These are phyloP conservation scores for Hoplodrina blanda DNA, from an alignment of 2,888 invertebrate genomes.

Conservation along the genomic window DNA sequence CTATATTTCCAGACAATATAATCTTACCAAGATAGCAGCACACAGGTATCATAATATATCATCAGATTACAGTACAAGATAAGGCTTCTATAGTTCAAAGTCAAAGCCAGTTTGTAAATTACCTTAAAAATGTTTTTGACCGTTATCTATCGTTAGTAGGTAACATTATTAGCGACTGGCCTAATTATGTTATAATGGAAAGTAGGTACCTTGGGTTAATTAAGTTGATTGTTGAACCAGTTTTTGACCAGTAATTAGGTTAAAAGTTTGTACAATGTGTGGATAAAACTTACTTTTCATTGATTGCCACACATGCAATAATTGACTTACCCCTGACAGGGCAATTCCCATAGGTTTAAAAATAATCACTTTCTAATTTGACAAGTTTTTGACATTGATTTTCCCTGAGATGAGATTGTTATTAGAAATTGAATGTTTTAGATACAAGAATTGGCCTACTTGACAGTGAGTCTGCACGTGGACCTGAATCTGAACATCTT, in stretches of 20 bases:
- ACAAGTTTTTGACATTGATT: no score
- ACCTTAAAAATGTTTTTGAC: neutral
- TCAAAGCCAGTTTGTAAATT: conserved; percentile 12
- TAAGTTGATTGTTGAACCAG: conserved; percentile 34
- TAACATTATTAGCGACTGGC: conserved; percentile 7
- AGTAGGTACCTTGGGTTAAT: conserved; percentile 31
- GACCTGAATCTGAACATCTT: no score
- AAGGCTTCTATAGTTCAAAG: conserved; percentile 34
- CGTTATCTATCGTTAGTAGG: conserved; percentile 4
- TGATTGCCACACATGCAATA: neutral
- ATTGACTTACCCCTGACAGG: neutral
- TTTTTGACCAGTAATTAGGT: conserved; percentile 38
- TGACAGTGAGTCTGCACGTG: no score
- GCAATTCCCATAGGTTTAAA: no score
- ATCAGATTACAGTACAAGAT: conserved; percentile 34
- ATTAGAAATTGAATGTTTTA: no score
- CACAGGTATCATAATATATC: conserved; percentile 25
- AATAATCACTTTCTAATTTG: no score
- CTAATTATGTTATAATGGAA: conserved; percentile 35
- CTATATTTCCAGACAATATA: conserved; percentile 10
- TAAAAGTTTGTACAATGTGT: conserved; percentile 7
- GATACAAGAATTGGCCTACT: no score
- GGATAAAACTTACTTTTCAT: neutral
- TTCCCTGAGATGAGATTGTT: no score
- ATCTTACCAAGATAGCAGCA: conserved; percentile 9